These are phyloP conservation scores for Erebia palarica DNA, from an alignment of 2,888 invertebrate species.

Conservation along the genomic window DNA sequence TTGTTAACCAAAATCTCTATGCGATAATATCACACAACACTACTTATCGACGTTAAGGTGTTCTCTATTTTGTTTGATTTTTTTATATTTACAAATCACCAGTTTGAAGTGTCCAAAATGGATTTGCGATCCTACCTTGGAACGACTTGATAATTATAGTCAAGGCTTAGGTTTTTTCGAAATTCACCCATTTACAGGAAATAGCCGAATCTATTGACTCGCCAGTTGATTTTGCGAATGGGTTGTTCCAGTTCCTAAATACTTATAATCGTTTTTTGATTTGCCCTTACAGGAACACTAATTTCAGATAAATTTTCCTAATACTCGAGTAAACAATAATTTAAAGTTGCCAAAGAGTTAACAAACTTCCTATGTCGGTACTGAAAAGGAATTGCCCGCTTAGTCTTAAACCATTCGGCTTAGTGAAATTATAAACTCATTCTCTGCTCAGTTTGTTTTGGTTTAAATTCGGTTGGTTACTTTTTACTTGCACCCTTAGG, in stretches of 20 bases:
- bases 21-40: not conserved
- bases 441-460: conserved; percentile 18
- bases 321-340: not conserved
- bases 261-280: not conserved
- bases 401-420: conserved; percentile 20
- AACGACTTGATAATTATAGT: too few relatives aligned
- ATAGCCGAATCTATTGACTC: too few relatives aligned
- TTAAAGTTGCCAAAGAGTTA: not conserved
- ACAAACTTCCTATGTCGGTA: not conserved
- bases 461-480: conserved; percentile 11
- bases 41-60: not conserved
- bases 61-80: not conserved
- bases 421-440: conserved; percentile 24
- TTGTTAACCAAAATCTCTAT: not conserved
- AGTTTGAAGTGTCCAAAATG: too few relatives aligned
- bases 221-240: too few relatives aligned
- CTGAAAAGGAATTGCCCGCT: conserved; percentile 23
- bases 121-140: too few relatives aligned
- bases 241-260: not conserved
- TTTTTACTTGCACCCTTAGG: conserved; percentile 2
- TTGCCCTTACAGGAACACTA: not conserved
- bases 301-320: not conserved
- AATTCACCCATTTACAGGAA: too few relatives aligned
- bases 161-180: too few relatives aligned
- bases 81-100: too few relatives aligned